Conservation (phyloP, 2,888 invertebrate species). For the Mythimna impura region DNA sequence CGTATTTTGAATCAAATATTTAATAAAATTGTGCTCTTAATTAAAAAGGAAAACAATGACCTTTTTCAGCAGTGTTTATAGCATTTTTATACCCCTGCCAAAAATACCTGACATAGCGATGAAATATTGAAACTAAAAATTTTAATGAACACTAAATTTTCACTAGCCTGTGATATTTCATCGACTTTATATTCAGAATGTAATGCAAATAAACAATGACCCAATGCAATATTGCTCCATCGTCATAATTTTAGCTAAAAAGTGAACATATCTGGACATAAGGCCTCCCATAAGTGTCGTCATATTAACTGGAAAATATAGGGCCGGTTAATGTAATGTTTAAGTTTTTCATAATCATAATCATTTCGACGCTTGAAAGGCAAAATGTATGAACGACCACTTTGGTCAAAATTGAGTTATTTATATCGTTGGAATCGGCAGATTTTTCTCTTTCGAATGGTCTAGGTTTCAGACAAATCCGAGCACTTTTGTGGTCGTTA, state of each 20-base stretch:
- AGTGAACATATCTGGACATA: not conserved
- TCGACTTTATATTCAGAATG: constrained; percentile 1
- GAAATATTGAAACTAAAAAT: not conserved
- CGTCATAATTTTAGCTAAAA: not conserved
- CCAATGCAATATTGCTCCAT: not conserved
- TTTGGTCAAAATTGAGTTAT: too few relatives aligned
- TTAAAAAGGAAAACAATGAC: constrained; percentile 7
- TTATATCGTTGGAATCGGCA: too few relatives aligned
- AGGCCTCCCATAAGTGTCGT: too few relatives aligned
- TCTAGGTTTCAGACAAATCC: too few relatives aligned
- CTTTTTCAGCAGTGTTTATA: not conserved
- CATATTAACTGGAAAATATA: too few relatives aligned
- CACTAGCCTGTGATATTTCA: not conserved
- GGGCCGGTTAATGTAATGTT: too few relatives aligned
- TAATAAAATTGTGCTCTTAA: not conserved
- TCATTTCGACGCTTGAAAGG: too few relatives aligned
- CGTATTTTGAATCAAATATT: not conserved
- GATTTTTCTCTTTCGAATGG: too few relatives aligned
- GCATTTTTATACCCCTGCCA: not conserved
- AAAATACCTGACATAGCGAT: constrained; percentile 1
- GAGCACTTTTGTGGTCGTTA: too few relatives aligned
- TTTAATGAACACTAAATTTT: too few relatives aligned
- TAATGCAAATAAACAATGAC: not conserved
- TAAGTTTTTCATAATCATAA: too few relatives aligned
- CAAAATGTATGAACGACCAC: too few relatives aligned